Conservation (phyloP, 2,113 vertebrate genomes). For the Capra hircus region DNA sequence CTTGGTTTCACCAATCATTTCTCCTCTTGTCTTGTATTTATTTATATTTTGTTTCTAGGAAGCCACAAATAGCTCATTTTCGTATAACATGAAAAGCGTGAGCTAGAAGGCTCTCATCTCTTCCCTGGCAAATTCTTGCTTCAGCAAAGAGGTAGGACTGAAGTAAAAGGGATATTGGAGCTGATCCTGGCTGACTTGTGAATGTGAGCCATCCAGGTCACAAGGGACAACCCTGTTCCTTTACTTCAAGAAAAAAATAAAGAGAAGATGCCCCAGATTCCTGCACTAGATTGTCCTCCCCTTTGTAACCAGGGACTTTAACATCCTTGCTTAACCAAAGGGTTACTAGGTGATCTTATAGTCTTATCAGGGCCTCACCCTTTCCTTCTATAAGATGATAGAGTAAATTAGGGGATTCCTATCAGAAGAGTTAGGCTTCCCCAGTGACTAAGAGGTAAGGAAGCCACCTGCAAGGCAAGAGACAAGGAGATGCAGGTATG, state of each 20-base stretch:
- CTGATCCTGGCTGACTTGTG: not conserved
- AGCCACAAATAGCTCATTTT: conserved; percentile 26
- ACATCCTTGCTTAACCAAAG: not conserved
- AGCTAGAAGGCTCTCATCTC: not conserved
- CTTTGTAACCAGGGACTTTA: not conserved
- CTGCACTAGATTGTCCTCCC: not conserved
- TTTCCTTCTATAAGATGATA: not conserved
- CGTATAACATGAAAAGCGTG: not conserved
- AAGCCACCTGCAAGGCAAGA: not conserved
- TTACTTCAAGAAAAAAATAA: not conserved
- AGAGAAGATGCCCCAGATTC: not conserved
- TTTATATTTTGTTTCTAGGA: not conserved
- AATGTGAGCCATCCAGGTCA: not conserved
- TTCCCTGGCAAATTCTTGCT: not conserved
- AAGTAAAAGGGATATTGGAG: not conserved
- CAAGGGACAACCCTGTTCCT: not conserved
- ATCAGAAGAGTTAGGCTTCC: not conserved
- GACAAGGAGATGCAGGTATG: accelerated
- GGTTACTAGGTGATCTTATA: not conserved
- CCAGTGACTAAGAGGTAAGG: not conserved
- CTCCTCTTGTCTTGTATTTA: conserved; percentile 21
- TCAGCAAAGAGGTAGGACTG: not conserved
- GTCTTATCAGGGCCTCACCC: not conserved
- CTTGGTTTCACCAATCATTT: not conserved
- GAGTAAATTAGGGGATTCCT: not conserved